These are phyloP conservation scores for Agapostemon virescens DNA, from an alignment of 2,888 invertebrate genomes.

Conservation along the genomic window DNA sequence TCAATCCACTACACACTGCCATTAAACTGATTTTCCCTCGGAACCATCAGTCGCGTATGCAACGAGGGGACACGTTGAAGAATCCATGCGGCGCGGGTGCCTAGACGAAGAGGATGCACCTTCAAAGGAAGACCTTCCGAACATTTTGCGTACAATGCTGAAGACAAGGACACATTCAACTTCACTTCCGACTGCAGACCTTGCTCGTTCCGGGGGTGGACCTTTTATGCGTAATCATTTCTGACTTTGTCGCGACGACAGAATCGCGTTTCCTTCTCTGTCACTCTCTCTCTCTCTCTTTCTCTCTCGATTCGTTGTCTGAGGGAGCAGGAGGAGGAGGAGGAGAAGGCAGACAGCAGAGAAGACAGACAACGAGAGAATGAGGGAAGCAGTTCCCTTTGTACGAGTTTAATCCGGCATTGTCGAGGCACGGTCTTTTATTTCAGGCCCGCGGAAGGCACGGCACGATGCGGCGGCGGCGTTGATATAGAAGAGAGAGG, in stretches of 20 bases:
- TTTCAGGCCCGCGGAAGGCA: conserved; percentile 73
- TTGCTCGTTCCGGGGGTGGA: conserved; percentile 30
- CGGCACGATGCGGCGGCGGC: conserved; percentile 64
- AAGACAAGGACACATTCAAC: conserved; percentile 25
- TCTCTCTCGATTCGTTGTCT: conserved; percentile 10
- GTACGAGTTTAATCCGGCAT: conserved; percentile 77
- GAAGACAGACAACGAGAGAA: conserved; percentile 60
- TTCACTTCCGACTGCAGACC: conserved; percentile 42
- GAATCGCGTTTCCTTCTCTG: conserved; percentile 48
- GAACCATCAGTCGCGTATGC: neutral
- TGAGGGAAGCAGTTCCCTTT: conserved; percentile 72
- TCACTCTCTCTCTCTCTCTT: neutral
- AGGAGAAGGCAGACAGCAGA: conserved; percentile 26
- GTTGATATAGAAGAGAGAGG: conserved; percentile 79
- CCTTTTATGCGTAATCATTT: conserved; percentile 65
- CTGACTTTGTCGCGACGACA: conserved; percentile 66
- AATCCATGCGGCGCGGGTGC: neutral
- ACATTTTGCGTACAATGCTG: neutral
- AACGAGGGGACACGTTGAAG: neutral
- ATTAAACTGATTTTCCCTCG: neutral
- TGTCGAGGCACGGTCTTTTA: conserved; percentile 77
- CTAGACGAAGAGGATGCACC: neutral
- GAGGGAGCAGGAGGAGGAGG: conserved; percentile 29
- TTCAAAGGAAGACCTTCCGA: neutral
- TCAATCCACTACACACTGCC: neutral